Evolutionary conservation across 1,140 invertebrate genomes (phyloP), one percentile per base, ranked within the genome.

Genomic region (Scaptomyza hsui): DNA sequence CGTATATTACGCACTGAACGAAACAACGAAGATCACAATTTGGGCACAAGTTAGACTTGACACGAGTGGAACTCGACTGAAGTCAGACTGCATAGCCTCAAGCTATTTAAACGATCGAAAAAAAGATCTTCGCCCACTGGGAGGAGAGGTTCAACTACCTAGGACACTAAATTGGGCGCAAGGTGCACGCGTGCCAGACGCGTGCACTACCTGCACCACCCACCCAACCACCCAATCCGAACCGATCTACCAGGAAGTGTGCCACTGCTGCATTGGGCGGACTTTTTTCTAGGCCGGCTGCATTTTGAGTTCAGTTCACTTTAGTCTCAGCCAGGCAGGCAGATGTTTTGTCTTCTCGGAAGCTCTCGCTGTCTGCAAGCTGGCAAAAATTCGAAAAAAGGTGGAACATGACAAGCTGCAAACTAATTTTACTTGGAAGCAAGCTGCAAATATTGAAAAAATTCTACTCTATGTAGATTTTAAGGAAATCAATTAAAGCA

Each of bases 51-150:
- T 88, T 86, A 67, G 18, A 88, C 81, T 88, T 86, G 81, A 61
- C 70, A 74, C 81, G 81, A 88, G 82, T 86, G 52, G 37, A 71
- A 86, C 82, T 86, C 82, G 72, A 86, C 82, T 86, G 81, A 86
- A 55, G 47, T 57, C 39, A 15, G 39, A 15, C 13, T 19, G 42
- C 0, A 5, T 12, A 9, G 44, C 4, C 7, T 1, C 59, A 55
- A 45, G 41, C 82, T 86, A 86, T 86, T 88, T 86, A 86, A 88
- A 53, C 60, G 72, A 55, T 62, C 61, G n/a, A 6, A 10, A 19
- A 49, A 39, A 26, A 62, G 15, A 24, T 29, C 55, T 41, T 21
- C 13, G 12, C 26, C 45, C n/a, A 24, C 2, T 35, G 63, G 59
- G 63, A 42, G 75, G 62, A 21, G 15, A 12, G 41, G 24, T 4